These are phyloP conservation scores for Cynopterus sphinx DNA, from an alignment of 2,797 vertebrate species.

Conservation along the genomic window DNA sequence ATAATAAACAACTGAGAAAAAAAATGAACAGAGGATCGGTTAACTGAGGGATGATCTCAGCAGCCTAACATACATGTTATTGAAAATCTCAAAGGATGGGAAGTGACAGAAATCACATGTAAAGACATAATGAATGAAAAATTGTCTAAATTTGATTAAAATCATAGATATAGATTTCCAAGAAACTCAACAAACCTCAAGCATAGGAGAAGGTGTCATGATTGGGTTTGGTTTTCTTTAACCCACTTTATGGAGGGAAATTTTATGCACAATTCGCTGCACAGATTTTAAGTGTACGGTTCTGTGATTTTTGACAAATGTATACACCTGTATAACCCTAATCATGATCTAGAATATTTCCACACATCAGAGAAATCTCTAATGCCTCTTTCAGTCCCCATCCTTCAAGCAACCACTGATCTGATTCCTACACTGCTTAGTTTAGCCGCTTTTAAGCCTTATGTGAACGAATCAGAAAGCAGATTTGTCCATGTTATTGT, in stretches of 20 bases:
- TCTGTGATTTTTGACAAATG: not conserved
- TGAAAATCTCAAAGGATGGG: not conserved
- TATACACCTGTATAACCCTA: not conserved
- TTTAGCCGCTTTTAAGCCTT: not conserved
- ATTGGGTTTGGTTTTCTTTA: not conserved
- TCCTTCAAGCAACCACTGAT: not conserved
- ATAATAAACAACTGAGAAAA: not conserved
- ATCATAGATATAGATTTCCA: not conserved
- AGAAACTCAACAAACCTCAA: not conserved
- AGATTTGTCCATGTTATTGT: not conserved
- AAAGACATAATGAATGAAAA: not conserved
- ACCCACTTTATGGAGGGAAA: not conserved
- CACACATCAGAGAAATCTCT: not conserved
- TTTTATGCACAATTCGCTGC: not conserved
- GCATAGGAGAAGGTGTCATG: not conserved
- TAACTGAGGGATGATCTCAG: not conserved
- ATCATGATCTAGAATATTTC: not conserved
- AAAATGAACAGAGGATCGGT: not conserved
- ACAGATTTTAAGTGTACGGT: not conserved
- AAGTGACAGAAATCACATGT: not conserved
- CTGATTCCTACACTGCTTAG: not conserved
- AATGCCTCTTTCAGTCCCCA: not conserved
- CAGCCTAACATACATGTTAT: not conserved
- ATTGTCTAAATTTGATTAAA: not conserved
- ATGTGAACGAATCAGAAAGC: not conserved